A percentile compares a stretch with the other conserved stretches of the same genome.
These are phyloP conservation scores for Oreortyx pictus DNA, from an alignment of 2,797 vertebrate species.

Conservation along the genomic window DNA sequence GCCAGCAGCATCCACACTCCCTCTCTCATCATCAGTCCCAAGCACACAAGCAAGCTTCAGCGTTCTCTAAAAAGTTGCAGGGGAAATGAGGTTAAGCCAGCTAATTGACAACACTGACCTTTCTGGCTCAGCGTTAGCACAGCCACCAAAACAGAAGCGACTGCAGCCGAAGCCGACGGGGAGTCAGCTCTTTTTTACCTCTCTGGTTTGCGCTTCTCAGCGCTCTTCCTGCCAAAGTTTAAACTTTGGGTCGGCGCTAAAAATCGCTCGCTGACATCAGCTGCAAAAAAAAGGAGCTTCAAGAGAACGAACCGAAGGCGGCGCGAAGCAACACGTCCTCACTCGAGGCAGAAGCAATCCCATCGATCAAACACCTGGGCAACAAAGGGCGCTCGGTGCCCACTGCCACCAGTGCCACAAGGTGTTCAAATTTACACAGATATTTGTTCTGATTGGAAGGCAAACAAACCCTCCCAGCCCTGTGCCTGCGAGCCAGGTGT, in stretches of 20 bases:
- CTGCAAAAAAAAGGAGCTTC: neutral
- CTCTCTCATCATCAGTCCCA: neutral
- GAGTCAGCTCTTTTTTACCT: conserved; percentile 12
- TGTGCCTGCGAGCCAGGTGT: neutral
- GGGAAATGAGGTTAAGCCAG: conserved; percentile 65
- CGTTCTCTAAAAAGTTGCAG: neutral
- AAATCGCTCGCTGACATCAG: conserved; percentile 15
- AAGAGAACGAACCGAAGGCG: neutral
- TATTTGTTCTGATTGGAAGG: neutral
- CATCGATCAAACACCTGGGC: neutral
- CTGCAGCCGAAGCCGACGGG: neutral
- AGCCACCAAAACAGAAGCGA: conserved; percentile 63
- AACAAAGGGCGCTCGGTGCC: neutral
- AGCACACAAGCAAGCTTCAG: conserved; percentile 9
- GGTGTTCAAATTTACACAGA: conserved; percentile 49
- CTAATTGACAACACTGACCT: conserved; percentile 66
- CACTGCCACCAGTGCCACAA: neutral
- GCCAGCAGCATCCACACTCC: neutral
- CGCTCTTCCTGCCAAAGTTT: conserved; percentile 1
- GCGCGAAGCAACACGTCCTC: neutral
- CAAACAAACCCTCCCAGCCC: conserved; percentile 15
- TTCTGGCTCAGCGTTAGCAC: conserved; percentile 30
- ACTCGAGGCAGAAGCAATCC: neutral
- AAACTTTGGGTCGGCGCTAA: conserved; percentile 21
- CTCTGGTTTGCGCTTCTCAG: neutral